Percentiles rank a stretch among this genome's conserved stretches.
Conservation (phyloP, 2,113 vertebrate species). For the Haplochromis vanheusdeni region DNA sequence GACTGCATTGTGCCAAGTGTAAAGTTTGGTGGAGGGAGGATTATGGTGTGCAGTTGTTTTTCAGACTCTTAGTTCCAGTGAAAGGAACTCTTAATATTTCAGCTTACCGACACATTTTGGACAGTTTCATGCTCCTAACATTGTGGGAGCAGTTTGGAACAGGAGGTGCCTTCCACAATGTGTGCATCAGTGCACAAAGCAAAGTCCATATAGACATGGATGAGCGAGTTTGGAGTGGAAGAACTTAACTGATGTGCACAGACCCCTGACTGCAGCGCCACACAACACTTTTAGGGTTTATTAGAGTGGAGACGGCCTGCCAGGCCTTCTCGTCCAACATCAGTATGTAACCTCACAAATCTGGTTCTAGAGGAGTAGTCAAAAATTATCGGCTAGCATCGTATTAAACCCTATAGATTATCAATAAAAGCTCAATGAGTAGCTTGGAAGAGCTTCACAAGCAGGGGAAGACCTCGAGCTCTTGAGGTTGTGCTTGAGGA, state of each 20-base stretch:
- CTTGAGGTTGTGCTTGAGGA: background rate
- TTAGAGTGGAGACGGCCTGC: background rate
- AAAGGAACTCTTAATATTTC: background rate
- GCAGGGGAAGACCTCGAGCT: background rate
- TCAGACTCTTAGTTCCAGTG: background rate
- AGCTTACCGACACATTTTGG: background rate
- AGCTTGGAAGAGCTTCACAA: background rate
- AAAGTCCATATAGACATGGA: background rate
- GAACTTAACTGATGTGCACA: background rate
- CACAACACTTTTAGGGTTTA: background rate
- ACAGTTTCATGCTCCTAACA: background rate
- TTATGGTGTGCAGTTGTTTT: fast-evolving
- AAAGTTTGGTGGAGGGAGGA: background rate
- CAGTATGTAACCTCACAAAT: background rate
- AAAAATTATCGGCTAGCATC: background rate
- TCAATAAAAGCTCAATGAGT: background rate
- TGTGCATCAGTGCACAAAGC: background rate
- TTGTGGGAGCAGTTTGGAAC: background rate
- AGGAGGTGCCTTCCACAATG: background rate
- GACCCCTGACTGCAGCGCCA: background rate
- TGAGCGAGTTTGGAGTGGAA: background rate
- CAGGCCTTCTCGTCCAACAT: background rate
- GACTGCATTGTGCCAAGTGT: background rate
- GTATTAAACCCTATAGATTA: background rate
- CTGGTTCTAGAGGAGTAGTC: background rate